Evolutionary conservation across 1,140 invertebrate genomes (phyloP).

Genomic region (Drosophila dunni): DNA sequence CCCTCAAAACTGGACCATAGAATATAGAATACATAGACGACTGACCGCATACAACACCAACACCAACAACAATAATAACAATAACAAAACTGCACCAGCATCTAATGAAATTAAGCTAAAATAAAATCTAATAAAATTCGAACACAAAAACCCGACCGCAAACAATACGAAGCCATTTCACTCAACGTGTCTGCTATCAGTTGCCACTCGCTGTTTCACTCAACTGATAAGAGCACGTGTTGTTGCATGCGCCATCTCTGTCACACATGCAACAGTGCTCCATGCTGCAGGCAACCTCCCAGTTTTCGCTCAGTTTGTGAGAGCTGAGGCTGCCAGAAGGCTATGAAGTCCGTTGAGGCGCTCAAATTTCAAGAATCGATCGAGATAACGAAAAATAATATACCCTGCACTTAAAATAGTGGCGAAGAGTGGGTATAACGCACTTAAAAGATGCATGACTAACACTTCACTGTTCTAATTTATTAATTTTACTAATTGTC

Average conservation of each 20-base stretch:
- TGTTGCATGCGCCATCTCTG: slow-evolving; percentile 60
- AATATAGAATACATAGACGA: slow-evolving; percentile 33
- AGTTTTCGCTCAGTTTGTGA: slow-evolving; percentile 2
- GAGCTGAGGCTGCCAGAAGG: background rate
- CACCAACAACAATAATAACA: slow-evolving; percentile 20
- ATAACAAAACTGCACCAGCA: slow-evolving; percentile 56
- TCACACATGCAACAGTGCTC: slow-evolving; percentile 28
- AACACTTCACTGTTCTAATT: background rate
- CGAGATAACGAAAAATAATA: background rate
- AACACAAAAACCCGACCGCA: background rate
- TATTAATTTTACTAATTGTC: background rate
- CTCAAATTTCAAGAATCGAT: background rate
- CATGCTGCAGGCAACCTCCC: slow-evolving; percentile 4
- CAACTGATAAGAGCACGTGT: slow-evolving; percentile 82
- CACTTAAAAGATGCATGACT: background rate
- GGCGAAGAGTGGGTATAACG: too few relatives aligned
- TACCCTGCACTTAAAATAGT: background rate
- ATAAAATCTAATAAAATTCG: slow-evolving; percentile 38
- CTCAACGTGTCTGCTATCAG: slow-evolving; percentile 41
- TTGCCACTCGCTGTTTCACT: slow-evolving; percentile 19
- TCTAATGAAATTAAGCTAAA: slow-evolving; percentile 69
- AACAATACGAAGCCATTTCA: slow-evolving; percentile 7
- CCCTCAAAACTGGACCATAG: slow-evolving; percentile 38
- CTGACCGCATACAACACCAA: slow-evolving; percentile 32
- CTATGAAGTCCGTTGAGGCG: too few relatives aligned